Evolutionary conservation across 2,113 vertebrate species (phyloP), one percentile per base, ranked within the genome.

Genomic region (Spermophilus dauricus): DNA sequence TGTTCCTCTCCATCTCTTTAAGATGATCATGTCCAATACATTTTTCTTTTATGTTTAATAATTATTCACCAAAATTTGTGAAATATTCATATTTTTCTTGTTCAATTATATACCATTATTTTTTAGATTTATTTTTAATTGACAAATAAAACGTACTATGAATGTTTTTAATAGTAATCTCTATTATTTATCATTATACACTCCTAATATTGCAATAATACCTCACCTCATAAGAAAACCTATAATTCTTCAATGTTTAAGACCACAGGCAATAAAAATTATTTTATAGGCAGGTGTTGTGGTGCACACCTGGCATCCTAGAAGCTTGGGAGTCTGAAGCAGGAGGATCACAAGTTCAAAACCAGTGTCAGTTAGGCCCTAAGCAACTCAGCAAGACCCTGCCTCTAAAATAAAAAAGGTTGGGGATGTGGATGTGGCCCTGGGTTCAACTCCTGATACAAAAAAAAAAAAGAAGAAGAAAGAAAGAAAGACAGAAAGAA

Each of bases 61-160:
- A 73, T 53, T 92, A 90, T 32, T 69, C 34, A 75, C 16, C 8
- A 89, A 92, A 67, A 80, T 67, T 34, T 95, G 10, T 80, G 69
- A 89, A 67, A 22, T 78, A 22, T 34, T 92, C 56, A 14, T 39
- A 61, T 80, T 89, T 58, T 51, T 51, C 12, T 75, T 82, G 81
- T 69, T 93, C 24, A 89, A 42, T 82, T 93, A 76, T 82, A 16
- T 87, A 18, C n/a, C 87, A 77, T 67, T 56, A 78, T 17, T 58
- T 70, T 78, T 70, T 56, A 56, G 32, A 78, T 58, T 70, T 70
- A 45, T 58, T 58, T 77, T 94, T 58, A 58, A 37, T 48, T 37
- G 39, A 58, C 37, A 93, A 51, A 85, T 86, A 86, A 77, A 69
- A 61, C 69, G 2, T 13, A 48, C 39, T 70, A 69, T 9, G 45